Percentiles rank a stretch among this genome's conserved stretches.
Conservation (phyloP, 2,888 invertebrate species). For the Platycheirus rosarum region DNA sequence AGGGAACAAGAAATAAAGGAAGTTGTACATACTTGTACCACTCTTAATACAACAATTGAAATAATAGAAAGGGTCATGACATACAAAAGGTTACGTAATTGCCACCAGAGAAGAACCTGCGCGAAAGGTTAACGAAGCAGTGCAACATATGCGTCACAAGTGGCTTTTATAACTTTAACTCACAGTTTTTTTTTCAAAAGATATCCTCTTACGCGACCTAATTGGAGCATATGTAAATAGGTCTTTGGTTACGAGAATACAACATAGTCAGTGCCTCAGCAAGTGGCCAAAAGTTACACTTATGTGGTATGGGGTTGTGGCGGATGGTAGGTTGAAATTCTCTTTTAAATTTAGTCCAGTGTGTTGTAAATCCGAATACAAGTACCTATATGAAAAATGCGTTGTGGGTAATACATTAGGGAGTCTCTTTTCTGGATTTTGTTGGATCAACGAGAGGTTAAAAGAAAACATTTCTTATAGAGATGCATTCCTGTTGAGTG, state of each 20-base stretch:
- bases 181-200: slow-evolving; percentile 10
- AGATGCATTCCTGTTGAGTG: too few relatives aligned
- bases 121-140: slow-evolving; percentile 52
- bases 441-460: too few relatives aligned
- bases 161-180: slow-evolving; percentile 43
- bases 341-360: neutral
- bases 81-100: slow-evolving; percentile 72
- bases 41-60: slow-evolving; percentile 48
- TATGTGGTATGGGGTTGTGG: neutral
- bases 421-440: too few relatives aligned
- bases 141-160: slow-evolving; percentile 68
- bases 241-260: slow-evolving; percentile 23
- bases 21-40: slow-evolving; percentile 14
- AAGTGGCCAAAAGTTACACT: slow-evolving; percentile 57
- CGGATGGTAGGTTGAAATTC: neutral
- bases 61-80: slow-evolving; percentile 53
- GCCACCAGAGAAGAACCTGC: slow-evolving; percentile 43
- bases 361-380: neutral
- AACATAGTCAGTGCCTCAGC: slow-evolving; percentile 6
- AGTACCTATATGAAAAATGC: neutral
- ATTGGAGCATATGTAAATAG: slow-evolving; percentile 72
- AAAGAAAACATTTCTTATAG: too few relatives aligned
- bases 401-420: neutral
- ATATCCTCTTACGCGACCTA: slow-evolving; percentile 43
- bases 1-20: slow-evolving; percentile 25